These are phyloP conservation scores for Dryobates pubescens DNA, from an alignment of 2,797 vertebrate genomes.

Conservation along the genomic window DNA sequence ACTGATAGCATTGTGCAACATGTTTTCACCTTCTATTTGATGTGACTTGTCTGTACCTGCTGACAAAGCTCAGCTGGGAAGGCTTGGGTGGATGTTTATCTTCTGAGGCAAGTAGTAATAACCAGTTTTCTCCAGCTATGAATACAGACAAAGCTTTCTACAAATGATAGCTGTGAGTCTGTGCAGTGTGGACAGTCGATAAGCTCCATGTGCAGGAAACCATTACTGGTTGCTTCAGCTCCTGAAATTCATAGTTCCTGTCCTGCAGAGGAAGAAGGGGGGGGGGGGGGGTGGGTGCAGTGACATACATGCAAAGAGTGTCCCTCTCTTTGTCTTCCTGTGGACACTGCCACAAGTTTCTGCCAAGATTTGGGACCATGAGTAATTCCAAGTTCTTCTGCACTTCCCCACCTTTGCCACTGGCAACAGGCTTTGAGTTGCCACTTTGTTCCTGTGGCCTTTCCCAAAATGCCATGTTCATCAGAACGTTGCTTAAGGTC, in stretches of 20 bases:
- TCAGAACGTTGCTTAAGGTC: not conserved
- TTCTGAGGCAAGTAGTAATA: not conserved
- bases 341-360: not conserved
- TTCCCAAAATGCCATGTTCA: not conserved
- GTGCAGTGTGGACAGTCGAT: not conserved
- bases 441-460: not conserved
- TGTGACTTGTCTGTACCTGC: slow-evolving; percentile 6
- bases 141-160: not conserved
- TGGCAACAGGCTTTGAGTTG: not conserved
- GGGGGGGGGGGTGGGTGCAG: not conserved
- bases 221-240: not conserved
- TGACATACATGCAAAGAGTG: rapidly evolving
- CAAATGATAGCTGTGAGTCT: rapidly evolving
- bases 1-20: not conserved
- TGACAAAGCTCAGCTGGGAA: not conserved
- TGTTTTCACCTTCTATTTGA: slow-evolving; percentile 10
- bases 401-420: not conserved
- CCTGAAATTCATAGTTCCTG: not conserved
- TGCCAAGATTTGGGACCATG: not conserved
- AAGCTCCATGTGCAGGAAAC: not conserved
- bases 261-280: not conserved
- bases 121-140: not conserved
- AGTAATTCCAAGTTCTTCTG: not conserved
- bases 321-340: not conserved
- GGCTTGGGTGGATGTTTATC: not conserved